Evolutionary conservation across 2,888 invertebrate genomes (phyloP).

Genomic region (Malthinus seriepunctatus): DNA sequence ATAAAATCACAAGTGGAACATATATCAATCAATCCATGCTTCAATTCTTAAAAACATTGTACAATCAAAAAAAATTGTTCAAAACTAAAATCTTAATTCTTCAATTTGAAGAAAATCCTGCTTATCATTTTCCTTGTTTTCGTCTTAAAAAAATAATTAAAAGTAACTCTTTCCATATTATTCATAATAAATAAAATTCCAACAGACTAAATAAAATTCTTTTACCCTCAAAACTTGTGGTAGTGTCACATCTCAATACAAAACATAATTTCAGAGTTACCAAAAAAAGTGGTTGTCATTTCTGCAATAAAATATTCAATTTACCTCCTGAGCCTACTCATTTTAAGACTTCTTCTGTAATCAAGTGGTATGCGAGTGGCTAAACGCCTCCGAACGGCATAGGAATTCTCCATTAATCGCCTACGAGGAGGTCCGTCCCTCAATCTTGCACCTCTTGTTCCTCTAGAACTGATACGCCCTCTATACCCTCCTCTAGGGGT

Average conservation of each 20-base stretch:
- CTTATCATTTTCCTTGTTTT: no score
- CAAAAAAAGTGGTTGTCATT: constrained; percentile 21
- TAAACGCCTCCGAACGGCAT: constrained; percentile 60
- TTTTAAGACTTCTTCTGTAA: constrained; percentile 52
- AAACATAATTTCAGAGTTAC: constrained; percentile 20
- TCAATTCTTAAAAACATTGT: constrained; percentile 1
- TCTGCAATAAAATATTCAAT: constrained; percentile 37
- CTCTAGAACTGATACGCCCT: constrained; percentile 51
- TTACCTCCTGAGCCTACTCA: constrained; percentile 56
- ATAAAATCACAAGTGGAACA: no score
- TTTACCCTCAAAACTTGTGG: constrained; percentile 10
- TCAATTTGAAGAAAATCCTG: no score
- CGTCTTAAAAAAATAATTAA: no score
- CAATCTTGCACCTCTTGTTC: constrained; percentile 54
- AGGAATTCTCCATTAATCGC: constrained; percentile 62
- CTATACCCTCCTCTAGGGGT: constrained; percentile 45
- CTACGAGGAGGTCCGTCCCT: constrained; percentile 61
- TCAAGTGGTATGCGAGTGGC: constrained; percentile 47
- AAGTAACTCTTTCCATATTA: not conserved
- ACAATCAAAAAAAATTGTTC: constrained; percentile 1
- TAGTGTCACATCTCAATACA: not conserved
- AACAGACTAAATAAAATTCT: constrained; percentile 4
- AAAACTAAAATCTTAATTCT: no score
- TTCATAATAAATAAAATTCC: constrained; percentile 3
- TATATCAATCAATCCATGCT: constrained; percentile 2